Evolutionary conservation across 2,888 invertebrate genomes (phyloP), one percentile per base, ranked within the genome.

Genomic region (Ichneumon xanthorius): DNA sequence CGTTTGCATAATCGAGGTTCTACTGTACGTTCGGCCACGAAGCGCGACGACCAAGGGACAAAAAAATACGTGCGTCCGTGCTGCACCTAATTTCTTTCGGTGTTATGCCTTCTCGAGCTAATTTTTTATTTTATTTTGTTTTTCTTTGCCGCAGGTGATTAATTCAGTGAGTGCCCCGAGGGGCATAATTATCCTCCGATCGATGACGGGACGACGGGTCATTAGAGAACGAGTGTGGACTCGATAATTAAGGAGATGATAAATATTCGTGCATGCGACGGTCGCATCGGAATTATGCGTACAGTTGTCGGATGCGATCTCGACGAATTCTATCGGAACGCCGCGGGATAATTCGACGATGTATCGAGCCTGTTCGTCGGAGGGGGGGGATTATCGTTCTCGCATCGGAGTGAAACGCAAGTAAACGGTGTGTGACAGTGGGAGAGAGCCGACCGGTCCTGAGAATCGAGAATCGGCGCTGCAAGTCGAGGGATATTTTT

Each of bases 401-500:
- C 11, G 26, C 11, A 7, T 4, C 72, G 7, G n/a, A 63, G 63
- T 30, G 19, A 75, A 63, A 75, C 48, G 73, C 48, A 30, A 63
- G n/a, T 11, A 45, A 45, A 45, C 11, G 11, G 16, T 50, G 61
- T 61, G 30, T n/a, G 61, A 63, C 61, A 73, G 48, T 48, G 65
- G 33, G 70, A 53, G 50, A 14, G 14, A 22, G 26, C 61, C 67
- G 16, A 73, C 58, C 80, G 76, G 71, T 77, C 50, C 67, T 48
- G 58, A 30, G 65, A 82, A 82, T 71, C 65, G 70, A 58, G 78
- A 61, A 78, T 70, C 45, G 68, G 70, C 30, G 68, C 65, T 48
- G 53, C 58, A 6, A 33, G 61, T 11, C 61, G 61, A 11, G 30
- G 19, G 45, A 45, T 45, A 16, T 80, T 72, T 73, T 67, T 53